Conservation (phyloP, 2,888 invertebrate species). For the Andrena fulva region DNA sequence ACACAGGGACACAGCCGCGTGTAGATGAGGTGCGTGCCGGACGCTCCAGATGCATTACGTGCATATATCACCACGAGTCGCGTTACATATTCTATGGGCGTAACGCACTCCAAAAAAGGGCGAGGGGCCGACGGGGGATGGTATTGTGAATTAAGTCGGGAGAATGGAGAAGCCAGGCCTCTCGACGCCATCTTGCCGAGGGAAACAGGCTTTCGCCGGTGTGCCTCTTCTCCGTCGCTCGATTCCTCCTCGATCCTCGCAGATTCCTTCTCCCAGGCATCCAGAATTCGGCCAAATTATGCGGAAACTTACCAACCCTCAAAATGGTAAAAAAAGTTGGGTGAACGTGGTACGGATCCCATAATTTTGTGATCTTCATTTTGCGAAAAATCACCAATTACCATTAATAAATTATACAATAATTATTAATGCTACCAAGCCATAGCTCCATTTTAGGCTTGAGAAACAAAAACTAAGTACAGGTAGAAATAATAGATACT, state of each 20-base stretch:
- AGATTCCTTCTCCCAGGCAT: background rate
- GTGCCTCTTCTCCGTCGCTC: background rate
- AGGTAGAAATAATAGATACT: too few species aligned
- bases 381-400: too few species aligned
- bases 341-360: too few species aligned
- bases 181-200: constrained; percentile 65
- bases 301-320: too few species aligned
- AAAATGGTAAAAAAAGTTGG: too few species aligned
- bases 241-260: background rate
- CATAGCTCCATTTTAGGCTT: too few species aligned
- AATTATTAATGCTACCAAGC: too few species aligned
- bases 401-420: too few species aligned
- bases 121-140: constrained; percentile 37
- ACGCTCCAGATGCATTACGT: constrained; percentile 65
- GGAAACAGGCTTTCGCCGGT: constrained; percentile 42
- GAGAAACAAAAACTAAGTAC: too few species aligned
- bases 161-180: constrained; percentile 44
- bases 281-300: too few species aligned
- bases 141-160: constrained; percentile 62
- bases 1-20: background rate
- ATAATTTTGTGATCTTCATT: too few species aligned
- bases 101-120: constrained; percentile 63
- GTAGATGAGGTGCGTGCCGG: constrained; percentile 38
- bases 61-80: constrained; percentile 46
- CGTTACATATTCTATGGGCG: constrained; percentile 71